Evolutionary conservation across 2,888 invertebrate species (phyloP).

Genomic region (Perizoma affinitatum): DNA sequence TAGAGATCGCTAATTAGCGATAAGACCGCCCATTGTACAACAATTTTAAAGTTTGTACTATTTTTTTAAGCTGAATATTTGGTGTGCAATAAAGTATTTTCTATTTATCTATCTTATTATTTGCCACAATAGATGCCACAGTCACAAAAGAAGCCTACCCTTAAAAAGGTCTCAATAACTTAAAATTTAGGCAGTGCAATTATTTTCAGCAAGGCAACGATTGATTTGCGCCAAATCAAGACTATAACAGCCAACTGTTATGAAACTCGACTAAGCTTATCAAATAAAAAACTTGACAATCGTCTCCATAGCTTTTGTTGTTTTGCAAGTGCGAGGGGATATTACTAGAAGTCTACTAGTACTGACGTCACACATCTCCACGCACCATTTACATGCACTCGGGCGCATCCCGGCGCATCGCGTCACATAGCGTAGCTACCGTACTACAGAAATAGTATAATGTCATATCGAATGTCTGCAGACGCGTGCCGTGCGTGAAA

Average conservation of each 20-base stretch:
- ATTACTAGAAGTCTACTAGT: conserved; percentile 42
- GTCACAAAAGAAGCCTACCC: too few species aligned
- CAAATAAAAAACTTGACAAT: not conserved
- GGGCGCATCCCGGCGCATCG: conserved; percentile 72
- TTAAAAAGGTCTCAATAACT: too few species aligned
- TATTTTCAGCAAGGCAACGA: not conserved
- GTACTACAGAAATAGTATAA: conserved; percentile 76
- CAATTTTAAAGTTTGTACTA: too few species aligned
- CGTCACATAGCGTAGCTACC: conserved; percentile 55
- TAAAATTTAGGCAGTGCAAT: too few species aligned
- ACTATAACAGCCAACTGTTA: not conserved
- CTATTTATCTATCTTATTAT: too few species aligned
- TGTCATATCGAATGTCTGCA: conserved; percentile 74
- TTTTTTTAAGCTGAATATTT: too few species aligned
- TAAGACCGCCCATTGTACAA: too few species aligned
- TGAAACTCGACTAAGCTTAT: not conserved
- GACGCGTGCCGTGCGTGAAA: conserved; percentile 34
- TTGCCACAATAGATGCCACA: not conserved
- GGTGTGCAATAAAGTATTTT: too few species aligned
- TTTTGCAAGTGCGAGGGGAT: conserved; percentile 60
- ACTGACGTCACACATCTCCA: conserved; percentile 74
- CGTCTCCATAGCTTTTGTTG: conserved; percentile 51
- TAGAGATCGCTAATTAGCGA: too few species aligned
- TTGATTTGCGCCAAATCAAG: not conserved
- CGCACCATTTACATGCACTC: conserved; percentile 80